Conservation (phyloP, 2,888 invertebrate genomes). For the Drosophila mayaguana region DNA sequence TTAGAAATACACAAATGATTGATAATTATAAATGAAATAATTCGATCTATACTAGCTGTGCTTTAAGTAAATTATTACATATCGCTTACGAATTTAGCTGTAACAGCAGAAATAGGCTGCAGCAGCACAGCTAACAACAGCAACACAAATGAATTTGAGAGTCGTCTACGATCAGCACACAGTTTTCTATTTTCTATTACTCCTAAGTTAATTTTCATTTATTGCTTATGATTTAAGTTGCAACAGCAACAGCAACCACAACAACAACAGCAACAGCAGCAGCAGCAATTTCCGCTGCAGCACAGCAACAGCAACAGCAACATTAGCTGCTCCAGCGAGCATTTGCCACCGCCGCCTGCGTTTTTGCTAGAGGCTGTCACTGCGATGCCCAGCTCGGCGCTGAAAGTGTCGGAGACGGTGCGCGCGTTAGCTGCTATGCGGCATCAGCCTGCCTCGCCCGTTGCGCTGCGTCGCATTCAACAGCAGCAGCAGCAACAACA, state of each 20-base stretch:
- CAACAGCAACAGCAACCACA: slow-evolving; percentile 40
- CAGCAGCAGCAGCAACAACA: slow-evolving; percentile 64
- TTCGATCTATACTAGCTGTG: not conserved
- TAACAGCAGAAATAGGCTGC: not conserved
- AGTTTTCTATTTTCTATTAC: slow-evolving; percentile 19
- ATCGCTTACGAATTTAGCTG: not conserved
- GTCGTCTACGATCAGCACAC: not conserved
- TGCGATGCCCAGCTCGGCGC: slow-evolving; percentile 81
- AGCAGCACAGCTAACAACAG: not conserved
- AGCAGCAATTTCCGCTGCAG: slow-evolving; percentile 29
- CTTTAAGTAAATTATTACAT: not conserved
- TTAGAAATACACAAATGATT: not conserved
- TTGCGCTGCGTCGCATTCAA: slow-evolving; percentile 88
- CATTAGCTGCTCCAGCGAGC: slow-evolving; percentile 81
- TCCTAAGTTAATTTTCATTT: slow-evolving; percentile 53
- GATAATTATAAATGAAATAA: not conserved
- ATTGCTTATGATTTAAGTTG: slow-evolving; percentile 62
- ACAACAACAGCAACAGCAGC: slow-evolving; percentile 26
- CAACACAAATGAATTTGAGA: not conserved
- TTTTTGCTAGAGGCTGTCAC: slow-evolving; percentile 80
- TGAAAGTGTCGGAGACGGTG: slow-evolving; percentile 94
- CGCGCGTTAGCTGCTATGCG: slow-evolving; percentile 93
- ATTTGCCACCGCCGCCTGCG: slow-evolving; percentile 85
- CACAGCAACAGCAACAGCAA: slow-evolving; percentile 37
- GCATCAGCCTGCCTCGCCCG: slow-evolving; percentile 94